A percentile compares a stretch with the other conserved stretches of the same genome.
Evolutionary conservation across 1,140 invertebrate genomes (phyloP).

Genomic region (Drosophila pruinosa): DNA sequence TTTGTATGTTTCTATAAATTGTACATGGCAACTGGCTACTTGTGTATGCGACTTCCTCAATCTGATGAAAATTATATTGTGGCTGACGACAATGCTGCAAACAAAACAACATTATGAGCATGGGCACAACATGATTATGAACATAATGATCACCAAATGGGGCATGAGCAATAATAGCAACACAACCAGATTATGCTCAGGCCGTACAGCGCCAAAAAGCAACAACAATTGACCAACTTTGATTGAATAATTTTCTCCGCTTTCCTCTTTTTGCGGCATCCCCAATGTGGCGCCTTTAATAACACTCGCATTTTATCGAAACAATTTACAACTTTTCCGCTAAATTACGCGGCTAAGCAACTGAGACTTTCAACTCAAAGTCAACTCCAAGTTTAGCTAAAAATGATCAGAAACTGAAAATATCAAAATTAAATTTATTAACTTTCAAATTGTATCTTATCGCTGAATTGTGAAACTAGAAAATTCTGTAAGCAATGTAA

Average conservation of each 20-base stretch:
- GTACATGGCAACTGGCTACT: constrained; percentile 20
- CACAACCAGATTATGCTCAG: constrained; percentile 60
- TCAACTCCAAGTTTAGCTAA: too few species aligned
- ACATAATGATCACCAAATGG: constrained; percentile 14
- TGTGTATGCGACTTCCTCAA: constrained; percentile 32
- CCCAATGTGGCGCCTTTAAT: constrained; percentile 1
- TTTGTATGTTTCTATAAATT: constrained; percentile 15
- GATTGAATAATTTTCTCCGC: constrained; percentile 73
- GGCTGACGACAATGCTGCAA: constrained; percentile 17
- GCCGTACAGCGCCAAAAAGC: constrained; percentile 14
- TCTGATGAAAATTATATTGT: constrained; percentile 51
- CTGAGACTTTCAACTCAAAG: neutral
- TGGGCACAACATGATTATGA: constrained; percentile 34
- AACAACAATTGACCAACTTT: constrained; percentile 68
- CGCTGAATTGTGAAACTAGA: too few species aligned
- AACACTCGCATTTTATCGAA: constrained; percentile 17
- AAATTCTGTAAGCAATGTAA: neutral
- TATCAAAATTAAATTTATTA: too few species aligned
- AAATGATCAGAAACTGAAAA: too few species aligned
- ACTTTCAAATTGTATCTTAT: too few species aligned
- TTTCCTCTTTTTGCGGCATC: neutral
- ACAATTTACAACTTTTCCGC: constrained; percentile 11
- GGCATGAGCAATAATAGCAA: constrained; percentile 51
- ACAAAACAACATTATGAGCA: constrained; percentile 22
- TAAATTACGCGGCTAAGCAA: neutral